Base-by-base conservation (phyloP, 2,797 vertebrate species). In the Pterois miles region DNA sequence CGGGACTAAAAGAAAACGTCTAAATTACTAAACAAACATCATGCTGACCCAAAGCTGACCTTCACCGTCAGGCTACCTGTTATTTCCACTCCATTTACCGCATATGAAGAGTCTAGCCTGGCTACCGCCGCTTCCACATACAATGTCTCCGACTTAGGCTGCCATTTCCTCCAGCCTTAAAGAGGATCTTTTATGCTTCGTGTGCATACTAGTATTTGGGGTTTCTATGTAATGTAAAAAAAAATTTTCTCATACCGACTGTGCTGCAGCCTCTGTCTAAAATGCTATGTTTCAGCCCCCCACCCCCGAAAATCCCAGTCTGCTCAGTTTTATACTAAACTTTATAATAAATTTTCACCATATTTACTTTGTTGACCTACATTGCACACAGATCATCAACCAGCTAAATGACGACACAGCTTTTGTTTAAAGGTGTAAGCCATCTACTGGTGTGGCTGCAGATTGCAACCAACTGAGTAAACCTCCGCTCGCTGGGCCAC, bases 51-150 rank as follows among this genome's bases (percentile, higher is more conserved):
- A 7, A 66, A 56, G 18, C 52, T 62, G 65, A 81, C 53, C 72
- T 33, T 36, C 54, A 53, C 27, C 16, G 4, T 53, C 56, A 18
- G 62, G 33, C 46, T 10, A 13, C 6, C 22, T 18, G 71, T 63
- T 36, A 22, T n/a, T 83, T 82, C 77, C 63, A 60, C 70, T 64
- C 54, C 60, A 78, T 66, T 84, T 70, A 64, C 38, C 38, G 16
- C 43, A 56, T 13, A 23, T 29, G 23, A 31, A 50, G 43, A 76
- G 62, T 71, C 11, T 4, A 50, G 64, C 13, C 27, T 12, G 4
- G 27, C 50, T 25, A 2, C 29, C 12, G 27, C 10, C 6, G 16
- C 48, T 58, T 43, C 33, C 31, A 50, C 34, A 2, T 60, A 23
- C 62, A 14, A 50, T 22, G 27, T 73, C 16, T 27, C 31, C 2